These are phyloP conservation scores for Aleiodes sp. DNA, from an alignment of 1,140 invertebrate species.

Conservation along the genomic window DNA sequence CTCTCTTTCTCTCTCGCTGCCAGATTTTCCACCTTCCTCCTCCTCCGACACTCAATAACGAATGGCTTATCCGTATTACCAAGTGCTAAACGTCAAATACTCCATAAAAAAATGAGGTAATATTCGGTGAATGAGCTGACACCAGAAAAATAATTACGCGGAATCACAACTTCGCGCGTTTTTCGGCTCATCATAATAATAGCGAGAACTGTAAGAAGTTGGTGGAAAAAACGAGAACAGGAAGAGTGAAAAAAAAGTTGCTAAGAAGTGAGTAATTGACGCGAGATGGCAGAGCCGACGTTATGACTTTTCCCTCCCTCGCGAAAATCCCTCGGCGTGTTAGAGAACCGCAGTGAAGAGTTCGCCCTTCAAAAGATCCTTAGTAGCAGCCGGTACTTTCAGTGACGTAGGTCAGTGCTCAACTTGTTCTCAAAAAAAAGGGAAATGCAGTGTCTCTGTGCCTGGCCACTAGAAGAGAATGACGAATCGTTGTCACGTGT, in stretches of 20 bases:
- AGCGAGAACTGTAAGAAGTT: neutral
- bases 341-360: neutral
- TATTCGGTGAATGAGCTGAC: neutral
- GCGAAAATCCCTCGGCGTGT: neutral
- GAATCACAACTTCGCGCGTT: neutral
- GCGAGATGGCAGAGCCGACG: slow-evolving; percentile 1
- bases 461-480: neutral
- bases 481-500: slow-evolving; percentile 10
- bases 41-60: slow-evolving; percentile 16
- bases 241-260: too few species aligned
- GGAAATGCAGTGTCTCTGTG: neutral
- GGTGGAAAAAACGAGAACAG: too few species aligned
- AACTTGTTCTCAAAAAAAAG: neutral
- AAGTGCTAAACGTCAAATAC: neutral
- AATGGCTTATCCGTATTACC: slow-evolving; percentile 29
- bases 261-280: neutral
- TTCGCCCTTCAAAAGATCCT: neutral
- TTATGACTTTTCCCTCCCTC: neutral
- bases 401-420: slow-evolving; percentile 48
- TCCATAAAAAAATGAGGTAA: neutral
- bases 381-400: slow-evolving; percentile 40
- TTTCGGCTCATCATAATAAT: neutral
- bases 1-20: neutral
- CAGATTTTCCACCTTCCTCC: neutral
- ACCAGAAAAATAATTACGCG: slow-evolving; percentile 11